phyloP scores from a whole-genome alignment of 2,797 vertebrate genomes.

The Lithobates pipiens region DNA sequence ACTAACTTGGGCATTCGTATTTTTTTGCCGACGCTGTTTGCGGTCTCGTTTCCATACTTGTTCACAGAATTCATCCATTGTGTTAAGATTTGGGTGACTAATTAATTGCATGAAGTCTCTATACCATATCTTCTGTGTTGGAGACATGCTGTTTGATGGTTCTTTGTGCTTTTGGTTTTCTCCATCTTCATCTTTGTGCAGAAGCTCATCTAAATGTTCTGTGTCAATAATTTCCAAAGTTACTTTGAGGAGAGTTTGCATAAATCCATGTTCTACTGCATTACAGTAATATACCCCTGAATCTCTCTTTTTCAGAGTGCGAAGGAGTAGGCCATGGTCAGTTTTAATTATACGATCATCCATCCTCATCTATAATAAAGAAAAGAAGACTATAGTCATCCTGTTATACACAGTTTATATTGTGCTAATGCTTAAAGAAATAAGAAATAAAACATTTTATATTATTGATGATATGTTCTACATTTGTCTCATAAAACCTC shows the following conservation, averaged over 20 bases:
- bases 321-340: constrained; percentile 92
- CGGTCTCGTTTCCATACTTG: constrained; percentile 97
- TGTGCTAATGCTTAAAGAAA: background rate
- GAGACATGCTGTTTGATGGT: constrained; percentile 78
- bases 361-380: constrained; percentile 82
- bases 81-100: constrained; percentile 94
- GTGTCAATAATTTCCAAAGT: constrained; percentile 92
- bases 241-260: constrained; percentile 92
- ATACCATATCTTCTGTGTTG: constrained; percentile 94
- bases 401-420: background rate
- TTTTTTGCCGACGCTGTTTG: constrained; percentile 90
- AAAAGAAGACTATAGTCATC: background rate
- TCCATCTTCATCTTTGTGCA: constrained; percentile 84
- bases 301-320: constrained; percentile 86
- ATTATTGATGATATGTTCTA: too few species aligned
- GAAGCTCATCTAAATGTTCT: constrained; percentile 89
- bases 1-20: constrained; percentile 80
- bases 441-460: background rate
- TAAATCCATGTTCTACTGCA: constrained; percentile 95
- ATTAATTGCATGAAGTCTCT: constrained; percentile 97
- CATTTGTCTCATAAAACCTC: too few species aligned
- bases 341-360: constrained; percentile 88
- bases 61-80: constrained; percentile 97
- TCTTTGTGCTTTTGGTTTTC: constrained; percentile 77
- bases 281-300: constrained; percentile 92